A percentile compares a stretch with the other conserved stretches of the same genome.
phyloP scores from a whole-genome alignment of 2,113 vertebrate species.

The Psilopsiagon aymara region DNA sequence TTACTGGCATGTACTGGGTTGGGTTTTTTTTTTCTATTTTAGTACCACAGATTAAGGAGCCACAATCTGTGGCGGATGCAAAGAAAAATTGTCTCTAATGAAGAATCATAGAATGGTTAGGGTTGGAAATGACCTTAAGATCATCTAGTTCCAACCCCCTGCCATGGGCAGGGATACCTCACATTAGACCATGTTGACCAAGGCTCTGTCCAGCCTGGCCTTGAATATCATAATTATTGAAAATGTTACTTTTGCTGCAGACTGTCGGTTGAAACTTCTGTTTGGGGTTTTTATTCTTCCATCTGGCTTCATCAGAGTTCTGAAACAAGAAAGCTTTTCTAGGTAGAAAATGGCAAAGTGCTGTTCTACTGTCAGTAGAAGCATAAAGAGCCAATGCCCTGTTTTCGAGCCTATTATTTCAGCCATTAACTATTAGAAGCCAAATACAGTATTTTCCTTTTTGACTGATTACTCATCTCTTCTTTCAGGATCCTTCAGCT shows the following conservation, averaged over 20 bases:
- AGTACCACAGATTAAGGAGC: neutral
- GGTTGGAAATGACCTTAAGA: neutral
- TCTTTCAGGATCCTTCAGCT: conserved; percentile 87
- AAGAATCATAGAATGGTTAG: neutral
- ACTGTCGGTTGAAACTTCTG: neutral
- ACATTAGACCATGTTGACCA: neutral
- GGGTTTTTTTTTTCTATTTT: neutral
- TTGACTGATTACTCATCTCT: conserved; percentile 27
- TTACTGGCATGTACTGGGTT: too few species aligned
- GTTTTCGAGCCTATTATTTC: neutral
- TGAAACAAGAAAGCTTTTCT: neutral
- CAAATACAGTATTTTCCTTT: neutral
- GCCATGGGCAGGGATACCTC: neutral
- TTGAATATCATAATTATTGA: neutral
- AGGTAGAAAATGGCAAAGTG: neutral
- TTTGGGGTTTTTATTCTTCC: neutral
- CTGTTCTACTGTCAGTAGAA: neutral
- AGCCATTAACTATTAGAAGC: neutral
- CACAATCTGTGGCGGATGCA: neutral
- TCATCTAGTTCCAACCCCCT: neutral
- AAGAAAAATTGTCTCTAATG: neutral
- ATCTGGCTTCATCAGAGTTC: neutral
- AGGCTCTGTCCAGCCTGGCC: neutral
- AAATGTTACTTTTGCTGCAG: neutral
- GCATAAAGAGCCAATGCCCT: neutral